Conservation (phyloP, 2,113 vertebrate genomes). For the Mustela nigripes region DNA sequence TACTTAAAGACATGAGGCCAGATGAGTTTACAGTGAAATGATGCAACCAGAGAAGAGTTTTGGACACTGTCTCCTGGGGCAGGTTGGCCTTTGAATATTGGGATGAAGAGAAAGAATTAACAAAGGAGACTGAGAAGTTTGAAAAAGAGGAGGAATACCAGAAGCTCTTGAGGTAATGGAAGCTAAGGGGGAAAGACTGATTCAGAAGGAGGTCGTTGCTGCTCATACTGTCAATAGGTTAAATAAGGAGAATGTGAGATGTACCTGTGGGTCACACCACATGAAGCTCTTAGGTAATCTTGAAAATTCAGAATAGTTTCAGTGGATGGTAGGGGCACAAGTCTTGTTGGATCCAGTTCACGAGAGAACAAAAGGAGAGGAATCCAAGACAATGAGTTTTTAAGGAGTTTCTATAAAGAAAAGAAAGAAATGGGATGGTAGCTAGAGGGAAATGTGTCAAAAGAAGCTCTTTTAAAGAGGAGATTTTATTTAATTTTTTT, state of each 20-base stretch:
- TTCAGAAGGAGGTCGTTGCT: not conserved
- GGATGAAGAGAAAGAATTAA: not conserved
- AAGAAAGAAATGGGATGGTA: not conserved
- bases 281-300: not conserved
- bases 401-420: not conserved
- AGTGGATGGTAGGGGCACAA: not conserved
- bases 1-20: not conserved
- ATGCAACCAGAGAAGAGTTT: not conserved
- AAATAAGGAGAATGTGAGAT: fast-evolving
- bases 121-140: not conserved
- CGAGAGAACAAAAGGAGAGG: not conserved
- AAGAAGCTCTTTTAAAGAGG: not conserved
- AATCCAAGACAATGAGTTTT: not conserved
- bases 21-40: not conserved
- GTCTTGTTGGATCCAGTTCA: not conserved
- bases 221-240: not conserved
- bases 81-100: not conserved
- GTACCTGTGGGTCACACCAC: too few relatives aligned
- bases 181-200: not conserved
- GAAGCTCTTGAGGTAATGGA: not conserved
- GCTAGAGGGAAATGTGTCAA: not conserved
- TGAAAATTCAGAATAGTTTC: not conserved
- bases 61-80: not conserved
- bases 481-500: not conserved
- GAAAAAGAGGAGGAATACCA: not conserved